Evolutionary conservation across 1,140 invertebrate species (phyloP), one percentile per base, ranked within the genome.

Genomic region (Sarcophaga peregrina): DNA sequence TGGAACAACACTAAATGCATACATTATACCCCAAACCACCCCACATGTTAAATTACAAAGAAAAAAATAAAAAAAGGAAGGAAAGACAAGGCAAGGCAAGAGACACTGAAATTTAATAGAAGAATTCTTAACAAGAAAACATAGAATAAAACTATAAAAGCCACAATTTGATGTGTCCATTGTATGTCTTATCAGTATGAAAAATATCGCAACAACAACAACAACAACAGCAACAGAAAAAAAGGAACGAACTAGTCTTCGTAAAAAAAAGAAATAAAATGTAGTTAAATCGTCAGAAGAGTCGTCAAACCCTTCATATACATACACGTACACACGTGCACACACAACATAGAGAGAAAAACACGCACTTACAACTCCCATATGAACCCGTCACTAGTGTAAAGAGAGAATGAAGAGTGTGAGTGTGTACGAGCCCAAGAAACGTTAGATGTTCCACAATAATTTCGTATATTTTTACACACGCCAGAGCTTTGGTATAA

Each of bases 141-240:
- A 11, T n/a, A 17, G 46, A 52, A 47, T 5, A 50, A 47, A 78
- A 78, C 25, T 20, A 20, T 20, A 52, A 78, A 81, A 81, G 80
- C 80, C 80, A 81, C 80, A 81, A 58, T 81, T 81, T 81, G 80
- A 81, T 81, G 58, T 81, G 80, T 81, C 80, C 80, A 81, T 81
- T 81, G 80, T 78, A 50, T 81, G 80, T 81, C 52, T 81, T 81
- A 81, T 81, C 80, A 81, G 80, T 45, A 80, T 62, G 47, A 11
- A 80, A 50, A 80, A n/a, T 47, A n/a, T 13, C 9, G 11, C 15
- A 52, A 37, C 25, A 37, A 1, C 25, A 37, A 37, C 25, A 37
- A 37, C 25, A 37, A 37, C 25, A 37, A 37, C 25, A 37, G 4
- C 25, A 62, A 58, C 46, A 46, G 15, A 80, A 25, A 58, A 15